Evolutionary conservation across 2,113 vertebrate genomes (phyloP).

Genomic region (Fulmarus glacialis): DNA sequence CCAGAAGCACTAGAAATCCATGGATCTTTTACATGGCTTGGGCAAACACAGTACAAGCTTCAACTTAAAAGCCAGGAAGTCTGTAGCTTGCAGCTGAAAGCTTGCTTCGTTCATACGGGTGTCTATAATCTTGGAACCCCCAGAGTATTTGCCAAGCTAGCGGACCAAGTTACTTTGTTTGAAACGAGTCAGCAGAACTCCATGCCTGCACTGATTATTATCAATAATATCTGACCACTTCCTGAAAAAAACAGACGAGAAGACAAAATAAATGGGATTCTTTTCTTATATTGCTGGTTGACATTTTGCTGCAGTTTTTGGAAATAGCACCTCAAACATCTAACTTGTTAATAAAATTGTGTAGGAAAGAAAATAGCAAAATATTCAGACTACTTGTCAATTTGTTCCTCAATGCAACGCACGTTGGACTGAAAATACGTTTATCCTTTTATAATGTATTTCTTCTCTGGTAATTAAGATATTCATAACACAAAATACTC

Average conservation of each 20-base stretch:
- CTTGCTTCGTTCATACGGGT: conserved; percentile 92
- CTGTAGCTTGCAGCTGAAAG: conserved; percentile 82
- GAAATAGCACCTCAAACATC: conserved; percentile 57
- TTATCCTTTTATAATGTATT: conserved; percentile 71
- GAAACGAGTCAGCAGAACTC: conserved; percentile 93
- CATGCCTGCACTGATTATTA: conserved; percentile 93
- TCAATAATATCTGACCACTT: conserved; percentile 82
- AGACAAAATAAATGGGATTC: conserved; percentile 46
- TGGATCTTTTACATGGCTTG: conserved; percentile 92
- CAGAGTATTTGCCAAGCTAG: conserved; percentile 88
- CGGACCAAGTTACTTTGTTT: conserved; percentile 82
- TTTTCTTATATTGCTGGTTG: conserved; percentile 57
- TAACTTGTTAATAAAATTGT: conserved; percentile 69
- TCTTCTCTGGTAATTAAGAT: conserved; percentile 72
- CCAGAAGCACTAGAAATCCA: conserved; percentile 87
- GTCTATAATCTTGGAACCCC: conserved; percentile 96
- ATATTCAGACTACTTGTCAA: conserved; percentile 60
- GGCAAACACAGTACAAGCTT: conserved; percentile 92
- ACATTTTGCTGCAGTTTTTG: conserved; percentile 70
- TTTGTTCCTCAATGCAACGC: conserved; percentile 73
- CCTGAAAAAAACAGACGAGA: conserved; percentile 3
- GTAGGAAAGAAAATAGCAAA: conserved; percentile 64
- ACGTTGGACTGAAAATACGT: conserved; percentile 73
- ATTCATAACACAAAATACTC: conserved; percentile 63
- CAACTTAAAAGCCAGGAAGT: conserved; percentile 87